These are phyloP conservation scores for Macaria liturata DNA, from an alignment of 2,888 invertebrate genomes.

Conservation along the genomic window DNA sequence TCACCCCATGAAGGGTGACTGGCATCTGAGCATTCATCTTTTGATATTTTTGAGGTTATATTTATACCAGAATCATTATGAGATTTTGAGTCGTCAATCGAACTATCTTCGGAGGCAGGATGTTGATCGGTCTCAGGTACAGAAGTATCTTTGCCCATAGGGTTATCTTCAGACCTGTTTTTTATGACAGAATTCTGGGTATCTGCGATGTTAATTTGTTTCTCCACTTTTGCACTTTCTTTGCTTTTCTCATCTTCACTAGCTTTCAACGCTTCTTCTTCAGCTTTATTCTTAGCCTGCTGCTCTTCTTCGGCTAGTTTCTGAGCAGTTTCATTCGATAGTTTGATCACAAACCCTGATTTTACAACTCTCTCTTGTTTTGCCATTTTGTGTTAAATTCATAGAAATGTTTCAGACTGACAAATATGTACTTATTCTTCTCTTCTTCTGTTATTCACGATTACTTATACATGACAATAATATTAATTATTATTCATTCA, in stretches of 20 bases:
- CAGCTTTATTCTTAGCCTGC: conserved; percentile 39
- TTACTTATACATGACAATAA: no score
- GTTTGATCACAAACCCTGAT: conserved; percentile 75
- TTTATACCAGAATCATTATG: conserved; percentile 5
- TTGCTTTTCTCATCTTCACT: conserved; percentile 2
- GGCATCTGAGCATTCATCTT: conserved; percentile 11
- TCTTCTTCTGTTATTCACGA: no score
- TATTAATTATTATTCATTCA: no score
- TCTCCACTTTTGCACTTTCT: conserved; percentile 3
- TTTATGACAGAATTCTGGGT: conserved; percentile 12
- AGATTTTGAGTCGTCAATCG: conserved; percentile 9
- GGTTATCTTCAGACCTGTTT: conserved; percentile 7
- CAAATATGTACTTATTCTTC: no score
- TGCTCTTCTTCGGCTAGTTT: conserved; percentile 69
- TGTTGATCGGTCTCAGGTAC: background rate
- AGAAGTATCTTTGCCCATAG: conserved; percentile 3
- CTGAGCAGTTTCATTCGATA: conserved; percentile 73
- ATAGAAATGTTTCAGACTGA: background rate
- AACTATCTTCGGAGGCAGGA: conserved; percentile 2
- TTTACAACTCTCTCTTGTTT: conserved; percentile 58
- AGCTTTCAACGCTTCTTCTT: conserved; percentile 19
- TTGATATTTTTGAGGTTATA: no score
- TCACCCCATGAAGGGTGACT: conserved; percentile 57
- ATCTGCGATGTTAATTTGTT: conserved; percentile 9
- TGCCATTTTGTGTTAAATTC: conserved; percentile 47